Percentiles rank a stretch among this genome's conserved stretches.
Evolutionary conservation across 2,888 invertebrate genomes (phyloP).

Genomic region (Orthosia gracilis): DNA sequence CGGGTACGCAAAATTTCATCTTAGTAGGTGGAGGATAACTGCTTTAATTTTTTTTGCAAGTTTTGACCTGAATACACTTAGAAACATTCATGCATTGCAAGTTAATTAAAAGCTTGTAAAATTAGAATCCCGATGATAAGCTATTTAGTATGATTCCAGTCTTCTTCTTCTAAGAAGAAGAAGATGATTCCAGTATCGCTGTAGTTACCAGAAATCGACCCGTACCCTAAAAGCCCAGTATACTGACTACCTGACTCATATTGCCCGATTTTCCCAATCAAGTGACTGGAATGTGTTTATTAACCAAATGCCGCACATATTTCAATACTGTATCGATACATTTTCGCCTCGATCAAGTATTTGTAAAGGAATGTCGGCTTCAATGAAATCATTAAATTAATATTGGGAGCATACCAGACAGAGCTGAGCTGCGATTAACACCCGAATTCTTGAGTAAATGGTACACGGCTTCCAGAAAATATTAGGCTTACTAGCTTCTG

Average conservation of each 20-base stretch:
- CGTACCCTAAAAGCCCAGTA: neutral
- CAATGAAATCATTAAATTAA: constrained; percentile 4
- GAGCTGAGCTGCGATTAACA: neutral
- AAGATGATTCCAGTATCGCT: no score
- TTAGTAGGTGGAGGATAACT: no score
- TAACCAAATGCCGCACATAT: constrained; percentile 13
- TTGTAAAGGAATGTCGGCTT: constrained; percentile 9
- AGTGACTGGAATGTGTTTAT: neutral
- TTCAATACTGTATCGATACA: constrained; percentile 22
- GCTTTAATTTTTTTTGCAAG: no score
- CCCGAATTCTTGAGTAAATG: neutral
- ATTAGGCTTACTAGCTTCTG: no score
- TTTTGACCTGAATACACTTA: no score
- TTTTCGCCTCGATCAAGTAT: neutral
- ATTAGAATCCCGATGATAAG: no score
- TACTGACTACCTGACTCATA: neutral
- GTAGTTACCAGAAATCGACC: neutral
- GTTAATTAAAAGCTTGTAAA: no score
- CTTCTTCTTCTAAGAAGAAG: no score
- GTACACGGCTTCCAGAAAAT: neutral
- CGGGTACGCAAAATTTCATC: no score
- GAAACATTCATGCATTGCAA: no score
- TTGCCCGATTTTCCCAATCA: constrained; percentile 1
- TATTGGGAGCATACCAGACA: constrained; percentile 14
- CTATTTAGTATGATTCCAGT: no score